phyloP scores from a whole-genome alignment of 2,888 invertebrate genomes.

The Eupithecia tripunctaria region DNA sequence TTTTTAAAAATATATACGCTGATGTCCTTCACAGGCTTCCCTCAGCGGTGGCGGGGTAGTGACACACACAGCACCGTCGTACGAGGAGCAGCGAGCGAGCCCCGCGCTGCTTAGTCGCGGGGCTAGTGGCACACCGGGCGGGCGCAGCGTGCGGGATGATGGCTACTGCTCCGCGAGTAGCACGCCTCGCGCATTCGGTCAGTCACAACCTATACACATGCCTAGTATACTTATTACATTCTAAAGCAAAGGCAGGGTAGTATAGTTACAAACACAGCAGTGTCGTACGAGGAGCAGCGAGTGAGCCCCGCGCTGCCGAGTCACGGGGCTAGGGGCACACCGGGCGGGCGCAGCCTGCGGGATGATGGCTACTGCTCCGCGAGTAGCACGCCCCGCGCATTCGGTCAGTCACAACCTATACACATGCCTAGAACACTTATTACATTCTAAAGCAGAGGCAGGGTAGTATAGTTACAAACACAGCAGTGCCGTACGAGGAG shows the following conservation, averaged over 20 bases:
- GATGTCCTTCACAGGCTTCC: conserved; percentile 58
- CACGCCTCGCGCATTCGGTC: conserved; percentile 87
- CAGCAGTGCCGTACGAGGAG: conserved; percentile 77
- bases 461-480: conserved; percentile 75
- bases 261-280: conserved; percentile 75
- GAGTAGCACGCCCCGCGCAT: conserved; percentile 86
- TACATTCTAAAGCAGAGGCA: conserved; percentile 54
- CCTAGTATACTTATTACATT: too few species aligned
- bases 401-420: conserved; percentile 74
- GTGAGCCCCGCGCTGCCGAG: conserved; percentile 74
- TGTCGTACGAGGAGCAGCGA: conserved; percentile 78
- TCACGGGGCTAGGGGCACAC: conserved; percentile 69
- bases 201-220: conserved; percentile 41
- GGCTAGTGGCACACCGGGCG: conserved; percentile 71
- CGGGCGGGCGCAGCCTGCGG: conserved; percentile 76
- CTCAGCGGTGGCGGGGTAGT: conserved; percentile 67
- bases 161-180: conserved; percentile 88
- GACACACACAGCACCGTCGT: conserved; percentile 77
- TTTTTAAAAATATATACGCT: not conserved
- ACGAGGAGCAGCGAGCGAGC: conserved; percentile 78
- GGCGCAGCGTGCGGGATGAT: conserved; percentile 83
- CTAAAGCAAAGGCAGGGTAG: conserved; percentile 43
- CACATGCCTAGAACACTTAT: not conserved
- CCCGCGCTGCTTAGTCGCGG: conserved; percentile 72
- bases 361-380: conserved; percentile 88